phyloP scores from a whole-genome alignment of 2,797 vertebrate species.

The Florisuga fusca region DNA sequence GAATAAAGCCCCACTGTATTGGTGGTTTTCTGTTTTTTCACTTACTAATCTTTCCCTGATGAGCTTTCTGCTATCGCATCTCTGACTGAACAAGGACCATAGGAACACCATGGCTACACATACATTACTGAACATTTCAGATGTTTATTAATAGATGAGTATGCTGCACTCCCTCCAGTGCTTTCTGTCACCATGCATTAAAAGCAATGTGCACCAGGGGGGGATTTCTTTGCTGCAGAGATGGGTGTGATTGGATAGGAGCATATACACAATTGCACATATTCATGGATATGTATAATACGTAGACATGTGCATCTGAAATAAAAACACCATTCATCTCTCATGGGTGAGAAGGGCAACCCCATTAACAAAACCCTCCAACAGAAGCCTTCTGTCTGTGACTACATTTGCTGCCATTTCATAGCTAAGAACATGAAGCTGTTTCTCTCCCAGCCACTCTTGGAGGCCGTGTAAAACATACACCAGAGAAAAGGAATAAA shows the following conservation, averaged over 20 bases:
- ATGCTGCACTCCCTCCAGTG: slow-evolving; percentile 27
- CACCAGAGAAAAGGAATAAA: not conserved
- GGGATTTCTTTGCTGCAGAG: not conserved
- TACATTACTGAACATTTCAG: slow-evolving; percentile 62
- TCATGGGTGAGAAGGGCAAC: not conserved
- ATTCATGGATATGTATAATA: not conserved
- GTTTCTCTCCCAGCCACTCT: not conserved
- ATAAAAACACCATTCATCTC: not conserved
- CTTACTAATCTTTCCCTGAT: slow-evolving; percentile 42
- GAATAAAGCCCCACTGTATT: not conserved
- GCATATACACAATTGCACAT: not conserved
- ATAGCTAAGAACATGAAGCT: not conserved
- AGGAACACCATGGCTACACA: slow-evolving; percentile 4
- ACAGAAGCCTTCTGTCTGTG: not conserved
- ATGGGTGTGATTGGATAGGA: not conserved
- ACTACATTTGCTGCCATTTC: not conserved
- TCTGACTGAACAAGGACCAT: not conserved
- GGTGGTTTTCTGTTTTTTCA: not conserved
- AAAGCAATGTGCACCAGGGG: not conserved
- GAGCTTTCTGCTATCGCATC: not conserved
- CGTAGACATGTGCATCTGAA: not conserved
- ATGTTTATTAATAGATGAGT: slow-evolving; percentile 64
- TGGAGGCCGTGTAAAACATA: not conserved
- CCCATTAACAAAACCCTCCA: slow-evolving; percentile 13
- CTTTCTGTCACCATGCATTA: slow-evolving; percentile 58